Base-by-base conservation (phyloP, 2,797 vertebrate genomes). In the Erpetoichthys calabaricus region DNA sequence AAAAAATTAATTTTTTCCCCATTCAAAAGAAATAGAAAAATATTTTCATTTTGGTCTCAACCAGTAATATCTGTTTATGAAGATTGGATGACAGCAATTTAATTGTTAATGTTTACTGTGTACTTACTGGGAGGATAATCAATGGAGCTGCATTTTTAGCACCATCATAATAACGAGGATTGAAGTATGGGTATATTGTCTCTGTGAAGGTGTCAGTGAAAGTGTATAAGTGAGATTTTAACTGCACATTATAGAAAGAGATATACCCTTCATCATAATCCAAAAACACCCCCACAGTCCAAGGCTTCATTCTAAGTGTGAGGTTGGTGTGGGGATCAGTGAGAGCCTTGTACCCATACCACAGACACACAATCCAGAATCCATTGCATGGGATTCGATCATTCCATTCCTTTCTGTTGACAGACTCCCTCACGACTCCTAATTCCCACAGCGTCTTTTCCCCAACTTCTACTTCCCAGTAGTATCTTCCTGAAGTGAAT, bases 361-460 rank as follows among this genome's bases (percentile, higher is more conserved):
- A 63, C 44, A 80, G 79, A 53, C 58, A 45, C 60, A 79, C 57
- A 0, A 65, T 68, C 76, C 80, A 82, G 5, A 80, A 76, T 1
- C 80, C 77, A 0, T 76, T 69, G 43, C 61, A 62, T 0, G 77
- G 80, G 5, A 66, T 59, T 7, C 74, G 66, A 1, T 9, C 53
- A 4, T 61, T 50, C 10, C 42, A 57, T 25, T 56, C 56, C 43
- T 57, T 57, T 4, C 56, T 45, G 56, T 57, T 47, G 2, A 57
- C 45, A 1, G 46, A 57, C 41, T 68, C 60, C 42, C 43, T 56
- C n/a, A 60, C n/a, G 44, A 67, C 63, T 7, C 69, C 67, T 8
- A 67, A 50, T 49, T 59, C 59, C 69, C 67, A 71, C 42, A 64
- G 65, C 44, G 6, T 45, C 45, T 67, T 70, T 5, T 57, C 56